Evolutionary conservation across 2,797 vertebrate species (phyloP).

Genomic region (Danio jaintianensis): DNA sequence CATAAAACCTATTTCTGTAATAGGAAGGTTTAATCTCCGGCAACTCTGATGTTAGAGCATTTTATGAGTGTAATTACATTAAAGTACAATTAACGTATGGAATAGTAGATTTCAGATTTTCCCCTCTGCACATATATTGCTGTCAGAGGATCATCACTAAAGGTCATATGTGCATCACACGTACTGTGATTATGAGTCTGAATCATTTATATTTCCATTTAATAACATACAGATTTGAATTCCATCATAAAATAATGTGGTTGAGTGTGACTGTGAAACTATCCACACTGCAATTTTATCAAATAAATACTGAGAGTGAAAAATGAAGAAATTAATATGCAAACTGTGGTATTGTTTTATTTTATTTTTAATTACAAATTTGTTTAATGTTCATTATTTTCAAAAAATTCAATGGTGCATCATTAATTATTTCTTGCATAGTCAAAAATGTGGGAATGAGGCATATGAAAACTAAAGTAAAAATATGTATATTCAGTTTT

Average conservation of each 20-base stretch:
- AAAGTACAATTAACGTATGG: slow-evolving; percentile 10
- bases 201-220: not conserved
- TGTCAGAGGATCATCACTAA: slow-evolving; percentile 21
- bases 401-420: no score
- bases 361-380: no score
- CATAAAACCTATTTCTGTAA: slow-evolving; percentile 15
- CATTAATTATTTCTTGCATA: no score
- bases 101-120: slow-evolving; percentile 5
- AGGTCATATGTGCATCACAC: slow-evolving; percentile 8
- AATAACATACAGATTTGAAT: slow-evolving; percentile 13
- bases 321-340: no score
- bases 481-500: no score
- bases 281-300: no score
- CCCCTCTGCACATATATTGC: slow-evolving; percentile 5
- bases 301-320: no score
- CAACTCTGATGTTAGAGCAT: slow-evolving; percentile 17
- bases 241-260: not conserved
- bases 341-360: no score
- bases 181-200: not conserved
- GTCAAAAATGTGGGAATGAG: no score
- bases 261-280: no score
- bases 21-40: slow-evolving; percentile 17
- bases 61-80: slow-evolving; percentile 28
- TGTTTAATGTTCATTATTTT: no score
- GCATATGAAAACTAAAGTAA: no score